Base-by-base conservation (phyloP, 2,888 invertebrate species). In the Leptopilina syphax region DNA sequence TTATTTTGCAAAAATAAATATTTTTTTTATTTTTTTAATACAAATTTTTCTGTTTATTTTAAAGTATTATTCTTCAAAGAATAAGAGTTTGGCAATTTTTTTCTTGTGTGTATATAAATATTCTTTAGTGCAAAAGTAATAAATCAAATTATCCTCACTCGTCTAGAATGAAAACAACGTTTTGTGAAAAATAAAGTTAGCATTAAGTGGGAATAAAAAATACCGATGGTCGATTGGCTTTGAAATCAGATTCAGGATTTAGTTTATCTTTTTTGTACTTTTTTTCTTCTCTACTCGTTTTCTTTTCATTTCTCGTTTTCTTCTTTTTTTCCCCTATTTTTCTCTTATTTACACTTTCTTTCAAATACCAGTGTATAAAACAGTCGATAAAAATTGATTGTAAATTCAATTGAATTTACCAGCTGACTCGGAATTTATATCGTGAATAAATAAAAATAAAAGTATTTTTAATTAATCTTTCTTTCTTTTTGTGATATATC, bases 191-290 rank as follows among this genome's bases (percentile, higher is more conserved):
- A 24, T 60, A 60, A 60, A 60, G 60, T 63, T 63, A 24, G 63
- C 24, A 18, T 18, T 63, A 63, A 63, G 63, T 63, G 60, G 18
- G 5, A 60, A 60, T 60, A 60, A 60, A 34, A 60, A 60, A 60
- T 60, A 60, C 60, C 24, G 63, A 63, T 63, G 24, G 63, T 18
- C 63, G 24, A 63, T 63, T 63, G 24, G 63, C 63, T 18, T 8
- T 18, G 63, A 63, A 63, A 24, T 63, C 63, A 63, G 63, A 63
- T 63, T 63, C 24, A 63, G 63, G 63, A 63, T 63, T 63, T 9
- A 24, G 63, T 63, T 24, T 63, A 63, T 63, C 63, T 24, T 63
- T 63, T 63, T 63, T 63, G 63, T 63, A 63, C 63, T 18, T 50
- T 9, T 63, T 24, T 18, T 24, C 24, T 18, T 24, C 24, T 44